These are phyloP conservation scores for Micromesistius poutassou DNA, from an alignment of 2,797 vertebrate genomes.

Conservation along the genomic window DNA sequence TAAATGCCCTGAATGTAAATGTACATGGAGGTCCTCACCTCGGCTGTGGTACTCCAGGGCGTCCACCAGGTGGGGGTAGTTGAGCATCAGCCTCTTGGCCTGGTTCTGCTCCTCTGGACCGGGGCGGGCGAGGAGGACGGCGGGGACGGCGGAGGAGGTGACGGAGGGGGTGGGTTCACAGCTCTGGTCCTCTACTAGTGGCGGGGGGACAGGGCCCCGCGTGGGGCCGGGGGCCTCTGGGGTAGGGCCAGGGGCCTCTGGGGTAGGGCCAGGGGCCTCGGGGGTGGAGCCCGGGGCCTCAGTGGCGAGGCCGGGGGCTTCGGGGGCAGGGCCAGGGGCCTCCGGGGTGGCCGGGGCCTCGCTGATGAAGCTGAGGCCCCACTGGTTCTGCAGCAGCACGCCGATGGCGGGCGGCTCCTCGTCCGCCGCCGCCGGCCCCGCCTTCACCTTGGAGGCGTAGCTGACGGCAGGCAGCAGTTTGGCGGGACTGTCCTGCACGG, in stretches of 20 bases:
- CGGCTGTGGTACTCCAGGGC: constrained; percentile 74
- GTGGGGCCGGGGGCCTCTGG: constrained; percentile 15
- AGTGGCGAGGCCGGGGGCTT: constrained; percentile 9
- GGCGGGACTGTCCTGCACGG: constrained; percentile 83
- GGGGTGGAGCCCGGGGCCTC: neutral
- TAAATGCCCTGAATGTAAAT: no score
- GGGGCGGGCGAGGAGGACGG: constrained; percentile 10
- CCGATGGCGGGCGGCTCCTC: constrained; percentile 77
- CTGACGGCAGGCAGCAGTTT: constrained; percentile 82
- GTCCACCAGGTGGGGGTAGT: constrained; percentile 76
- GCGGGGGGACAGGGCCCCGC: constrained; percentile 11
- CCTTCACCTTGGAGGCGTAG: constrained; percentile 86
- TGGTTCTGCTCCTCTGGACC: constrained; percentile 60
- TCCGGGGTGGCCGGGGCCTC: constrained; percentile 44
- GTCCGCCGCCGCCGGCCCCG: constrained; percentile 63
- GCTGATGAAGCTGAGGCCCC: constrained; percentile 85
- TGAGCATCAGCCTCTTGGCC: constrained; percentile 70
- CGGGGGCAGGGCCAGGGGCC: neutral
- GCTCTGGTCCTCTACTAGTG: neutral
- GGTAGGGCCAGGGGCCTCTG: constrained; percentile 42
- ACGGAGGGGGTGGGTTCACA: constrained; percentile 13
- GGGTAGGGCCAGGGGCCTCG: no score
- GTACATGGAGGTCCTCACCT: constrained; percentile 38
- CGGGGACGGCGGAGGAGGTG: constrained; percentile 23
- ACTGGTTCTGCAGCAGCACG: constrained; percentile 82